Evolutionary conservation across 2,888 invertebrate species (phyloP).

Genomic region (Odontocolon sp.): DNA sequence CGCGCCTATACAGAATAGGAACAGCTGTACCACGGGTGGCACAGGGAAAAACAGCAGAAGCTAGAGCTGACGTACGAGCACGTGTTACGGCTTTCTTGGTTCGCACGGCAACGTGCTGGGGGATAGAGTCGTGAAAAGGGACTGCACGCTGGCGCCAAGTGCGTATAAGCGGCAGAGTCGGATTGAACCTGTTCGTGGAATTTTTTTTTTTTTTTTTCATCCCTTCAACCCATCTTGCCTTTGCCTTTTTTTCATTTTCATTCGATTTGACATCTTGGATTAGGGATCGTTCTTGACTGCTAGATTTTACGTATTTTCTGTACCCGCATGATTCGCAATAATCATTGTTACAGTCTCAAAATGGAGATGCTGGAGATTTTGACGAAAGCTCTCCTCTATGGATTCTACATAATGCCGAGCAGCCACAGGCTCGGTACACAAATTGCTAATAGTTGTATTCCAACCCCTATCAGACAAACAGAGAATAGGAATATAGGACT

Average conservation of each 20-base stretch:
- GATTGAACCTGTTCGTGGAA: slow-evolving; percentile 29
- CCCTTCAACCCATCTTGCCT: not conserved
- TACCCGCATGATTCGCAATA: not conserved
- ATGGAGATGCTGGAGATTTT: too few species aligned
- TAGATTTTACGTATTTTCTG: too few species aligned
- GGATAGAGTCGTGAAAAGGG: slow-evolving; percentile 23
- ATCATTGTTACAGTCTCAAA: not conserved
- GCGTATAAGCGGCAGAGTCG: slow-evolving; percentile 35
- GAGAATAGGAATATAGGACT: not conserved
- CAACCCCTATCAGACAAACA: slow-evolving; percentile 44
- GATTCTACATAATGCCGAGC: slow-evolving; percentile 34
- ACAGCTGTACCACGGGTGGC: slow-evolving; percentile 38
- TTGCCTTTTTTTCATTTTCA: not conserved
- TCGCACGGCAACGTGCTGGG: slow-evolving; percentile 50
- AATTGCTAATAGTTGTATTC: slow-evolving; percentile 54
- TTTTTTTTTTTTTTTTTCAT: slow-evolving; percentile 14
- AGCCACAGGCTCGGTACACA: slow-evolving; percentile 53
- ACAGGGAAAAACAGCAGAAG: slow-evolving; percentile 18
- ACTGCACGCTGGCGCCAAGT: slow-evolving; percentile 34
- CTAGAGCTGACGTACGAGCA: slow-evolving; percentile 23
- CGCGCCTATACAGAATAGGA: slow-evolving; percentile 11
- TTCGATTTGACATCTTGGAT: not conserved
- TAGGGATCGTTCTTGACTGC: not conserved
- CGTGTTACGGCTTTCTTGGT: slow-evolving; percentile 54
- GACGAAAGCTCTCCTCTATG: too few species aligned